Evolutionary conservation across 2,888 invertebrate species (phyloP).

Genomic region (Zaprionus obscuricornis): DNA sequence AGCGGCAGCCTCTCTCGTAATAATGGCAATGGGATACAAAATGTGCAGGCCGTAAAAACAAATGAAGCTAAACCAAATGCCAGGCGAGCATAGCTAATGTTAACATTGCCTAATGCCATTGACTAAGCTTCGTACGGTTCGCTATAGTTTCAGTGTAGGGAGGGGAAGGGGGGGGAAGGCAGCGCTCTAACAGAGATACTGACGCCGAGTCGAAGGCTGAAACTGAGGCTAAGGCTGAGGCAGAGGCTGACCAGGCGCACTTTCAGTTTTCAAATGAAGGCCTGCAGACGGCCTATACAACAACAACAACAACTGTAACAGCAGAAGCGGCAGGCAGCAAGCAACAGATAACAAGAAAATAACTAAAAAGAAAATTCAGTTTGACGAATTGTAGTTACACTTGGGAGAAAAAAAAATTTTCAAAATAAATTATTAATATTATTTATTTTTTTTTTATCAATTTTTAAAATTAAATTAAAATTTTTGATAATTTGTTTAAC

Average conservation of each 20-base stretch:
- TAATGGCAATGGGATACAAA: conserved; percentile 65
- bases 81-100: conserved; percentile 65
- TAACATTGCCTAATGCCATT: conserved; percentile 64
- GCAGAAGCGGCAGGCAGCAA: conserved; percentile 41
- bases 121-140: too few species aligned
- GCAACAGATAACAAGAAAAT: conserved; percentile 53
- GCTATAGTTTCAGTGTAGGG: too few species aligned
- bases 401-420: too few species aligned
- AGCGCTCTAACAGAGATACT: too few species aligned
- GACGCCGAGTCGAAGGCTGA: too few species aligned
- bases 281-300: conserved; percentile 27
- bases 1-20: conserved; percentile 17
- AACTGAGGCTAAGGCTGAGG: not conserved
- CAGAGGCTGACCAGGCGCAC: conserved; percentile 60
- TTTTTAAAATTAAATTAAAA: too few species aligned
- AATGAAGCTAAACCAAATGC: conserved; percentile 68
- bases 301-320: conserved; percentile 56
- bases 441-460: too few species aligned
- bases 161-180: too few species aligned
- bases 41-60: conserved; percentile 72
- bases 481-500: too few species aligned
- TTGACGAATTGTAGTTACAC: too few species aligned
- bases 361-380: conserved; percentile 4
- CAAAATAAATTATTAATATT: too few species aligned
- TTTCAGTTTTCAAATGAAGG: conserved; percentile 71